Base-by-base conservation (phyloP, 2,797 vertebrate genomes). In the Martes flavigula region DNA sequence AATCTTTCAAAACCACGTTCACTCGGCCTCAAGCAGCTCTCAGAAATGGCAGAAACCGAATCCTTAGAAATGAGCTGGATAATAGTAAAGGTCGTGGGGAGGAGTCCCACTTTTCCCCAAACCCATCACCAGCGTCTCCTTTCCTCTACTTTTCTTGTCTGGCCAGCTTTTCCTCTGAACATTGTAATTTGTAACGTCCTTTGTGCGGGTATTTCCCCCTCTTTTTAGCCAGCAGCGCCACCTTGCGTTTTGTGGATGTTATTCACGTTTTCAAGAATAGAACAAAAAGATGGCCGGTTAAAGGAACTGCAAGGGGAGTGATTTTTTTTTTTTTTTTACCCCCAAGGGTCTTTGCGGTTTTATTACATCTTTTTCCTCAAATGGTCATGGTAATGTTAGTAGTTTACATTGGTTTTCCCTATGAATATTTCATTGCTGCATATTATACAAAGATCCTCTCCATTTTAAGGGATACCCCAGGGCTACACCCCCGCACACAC, bases 191-290 rank as follows among this genome's bases (percentile, higher is more conserved):
- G 54, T 82, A 58, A 62, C 6, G 9, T 72, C 85, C 73, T 79
- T 77, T 86, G 66, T 56, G 68, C 0, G 3, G 5, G 0, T 83
- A 8, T 64, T 5, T 23, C 12, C 40, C 35, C 30, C 32, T 96
- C 93, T 97, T 90, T 95, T 97, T 96, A 97, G 94, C 32, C 97
- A 91, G 81, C 94, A 98, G 97, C 90, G 97, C 98, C 98, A 98
- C 96, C 97, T 97, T 89, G 98, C 89, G 97, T 93, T 96, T 85
- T 70, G 12, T 54, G 18, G 9, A 0, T 86, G 81, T 79, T 81
- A 93, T 54, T 91, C 30, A 62, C 38, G 10, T 51, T 88, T 78
- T 97, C 73, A 91, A 87, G 27, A 73, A 48, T 14, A 54, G 77
- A 92, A 60, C 15, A 56, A 38, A 87, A 94, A 78, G 51, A 95